Evolutionary conservation across 1,140 invertebrate species (phyloP).

Genomic region (Listronotus bonariensis): DNA sequence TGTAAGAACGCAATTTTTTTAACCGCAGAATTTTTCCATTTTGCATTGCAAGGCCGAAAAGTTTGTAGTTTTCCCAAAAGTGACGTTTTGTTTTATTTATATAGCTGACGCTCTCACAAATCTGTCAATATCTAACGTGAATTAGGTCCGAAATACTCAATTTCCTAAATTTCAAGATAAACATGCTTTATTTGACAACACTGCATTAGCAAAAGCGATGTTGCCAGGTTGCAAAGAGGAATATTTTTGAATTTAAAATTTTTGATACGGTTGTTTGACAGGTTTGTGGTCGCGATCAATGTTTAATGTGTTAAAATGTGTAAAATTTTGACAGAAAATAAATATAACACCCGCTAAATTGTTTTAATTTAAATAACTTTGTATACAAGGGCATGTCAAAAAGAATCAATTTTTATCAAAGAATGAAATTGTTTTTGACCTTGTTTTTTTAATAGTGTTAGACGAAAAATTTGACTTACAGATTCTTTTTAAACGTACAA

Average conservation of each 20-base stretch:
- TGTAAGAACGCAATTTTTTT: slow-evolving; percentile 41
- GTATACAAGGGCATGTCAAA: background rate
- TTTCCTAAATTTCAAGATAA: too few species aligned
- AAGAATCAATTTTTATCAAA: background rate
- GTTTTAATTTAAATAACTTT: slow-evolving; percentile 17
- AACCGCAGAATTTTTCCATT: slow-evolving; percentile 30
- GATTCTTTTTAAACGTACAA: background rate
- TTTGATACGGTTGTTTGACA: slow-evolving; percentile 8
- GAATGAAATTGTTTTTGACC: too few species aligned
- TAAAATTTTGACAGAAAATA: slow-evolving; percentile 36
- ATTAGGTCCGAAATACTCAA: slow-evolving; percentile 2
- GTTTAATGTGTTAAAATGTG: slow-evolving; percentile 38
- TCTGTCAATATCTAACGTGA: slow-evolving; percentile 12
- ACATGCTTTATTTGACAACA: too few species aligned
- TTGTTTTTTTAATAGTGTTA: too few species aligned
- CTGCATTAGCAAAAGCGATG: too few species aligned
- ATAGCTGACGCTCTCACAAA: slow-evolving; percentile 14
- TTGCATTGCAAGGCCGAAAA: slow-evolving; percentile 44
- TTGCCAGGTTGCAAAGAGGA: too few species aligned
- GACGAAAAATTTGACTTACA: too few species aligned
- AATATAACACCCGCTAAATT: slow-evolving; percentile 38
- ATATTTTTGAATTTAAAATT: background rate
- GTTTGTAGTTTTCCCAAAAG: slow-evolving; percentile 54
- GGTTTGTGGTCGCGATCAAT: slow-evolving; percentile 1
- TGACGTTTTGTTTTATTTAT: slow-evolving; percentile 50